Evolutionary conservation across 2,113 vertebrate species (phyloP).

Genomic region (human (Homo sapiens)): GRCh38 chr13:96162501-96163000

Average conservation of each 20-base stretch:
- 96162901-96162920: neutral
- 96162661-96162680: neutral
- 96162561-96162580: neutral
- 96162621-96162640: neutral
- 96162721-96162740: constrained; percentile 54
- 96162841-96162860: constrained; percentile 23
- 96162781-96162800: constrained; percentile 40
- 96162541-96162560: neutral
- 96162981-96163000: neutral
- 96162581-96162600: neutral
- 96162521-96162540: neutral
- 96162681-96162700: constrained; percentile 45
- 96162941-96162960: neutral
- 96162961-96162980: neutral
- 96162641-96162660: neutral
- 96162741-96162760: constrained; percentile 38
- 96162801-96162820: constrained; percentile 49
- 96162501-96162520: neutral
- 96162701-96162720: neutral
- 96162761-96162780: constrained; percentile 7
- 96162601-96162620: neutral
- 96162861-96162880: neutral
- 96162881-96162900: neutral
- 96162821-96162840: constrained; percentile 32
- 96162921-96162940: neutral